Evolutionary conservation across 1,140 invertebrate genomes (phyloP), one percentile per base, ranked within the genome.

Genomic region (Phymastichus coffea): DNA sequence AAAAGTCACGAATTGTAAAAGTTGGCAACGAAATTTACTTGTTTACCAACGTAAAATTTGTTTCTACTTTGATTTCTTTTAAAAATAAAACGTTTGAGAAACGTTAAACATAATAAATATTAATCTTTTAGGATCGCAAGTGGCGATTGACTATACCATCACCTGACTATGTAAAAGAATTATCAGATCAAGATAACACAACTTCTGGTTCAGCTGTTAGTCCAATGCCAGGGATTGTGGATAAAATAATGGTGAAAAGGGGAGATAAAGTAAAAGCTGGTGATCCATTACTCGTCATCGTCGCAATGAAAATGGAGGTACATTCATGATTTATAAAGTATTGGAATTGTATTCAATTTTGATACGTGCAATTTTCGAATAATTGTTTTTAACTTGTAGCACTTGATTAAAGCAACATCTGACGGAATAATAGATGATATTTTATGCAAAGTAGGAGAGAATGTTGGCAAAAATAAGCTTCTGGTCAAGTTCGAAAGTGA

Each of bases 261-360:
- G 95, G 94, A 3, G 86, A 92, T 65, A 53, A 62, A n/a, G 92
- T 98, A 1, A 86, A 86, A 61, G 83, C 86, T 72, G 94, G 93
- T 1, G 91, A 97, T 74, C 86, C 92, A 1, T 76, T 98, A 0
- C 85, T 96, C 35, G 89, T 96, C 38, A 88, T 98, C 70, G 94
- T 96, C 59, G 97, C 97, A 8, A 99, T 99, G 97, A 99, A 99
- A 84, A 99, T 99, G 97, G 97, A 99, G 83, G 88, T 89, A 77
- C 1, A 48, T 22, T 17, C 4, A 41, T 44, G 30, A n/a, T 40
- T 4, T 12, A 40, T n/a, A 17, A 40, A 8, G 4, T 9, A n/a
- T 40, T 28, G 37, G 22, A 47, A 20, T 30, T 19, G 23, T 25
- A 38, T 33, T 47, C 3, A n/a, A 28, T 10, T 4, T 8, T 17